These are phyloP conservation scores for Lipophrys pholis DNA, from an alignment of 2,113 vertebrate species.

Conservation along the genomic window DNA sequence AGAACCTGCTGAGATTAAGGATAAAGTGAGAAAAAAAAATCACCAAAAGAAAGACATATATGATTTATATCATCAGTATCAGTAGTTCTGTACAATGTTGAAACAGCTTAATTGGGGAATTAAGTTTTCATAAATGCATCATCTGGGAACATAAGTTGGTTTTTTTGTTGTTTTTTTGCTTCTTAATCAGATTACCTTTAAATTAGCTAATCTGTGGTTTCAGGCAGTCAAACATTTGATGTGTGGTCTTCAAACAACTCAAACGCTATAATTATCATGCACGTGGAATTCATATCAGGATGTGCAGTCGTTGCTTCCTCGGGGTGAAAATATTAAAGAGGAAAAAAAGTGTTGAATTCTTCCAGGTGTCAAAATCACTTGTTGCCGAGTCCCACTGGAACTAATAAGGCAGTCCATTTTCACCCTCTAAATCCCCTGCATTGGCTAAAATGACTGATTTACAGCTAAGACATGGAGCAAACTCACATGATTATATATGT, in stretches of 20 bases:
- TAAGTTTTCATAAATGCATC: neutral
- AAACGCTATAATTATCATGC: conserved; percentile 57
- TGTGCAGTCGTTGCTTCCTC: conserved; percentile 45
- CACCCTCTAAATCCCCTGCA: conserved; percentile 80
- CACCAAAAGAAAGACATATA: too few relatives aligned
- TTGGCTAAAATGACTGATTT: conserved; percentile 83
- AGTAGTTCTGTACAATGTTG: neutral
- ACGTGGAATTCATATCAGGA: conserved; percentile 69
- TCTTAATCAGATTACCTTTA: conserved; percentile 43
- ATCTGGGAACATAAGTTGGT: conserved; percentile 1
- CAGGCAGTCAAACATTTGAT: conserved; percentile 20
- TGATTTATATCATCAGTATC: too few relatives aligned
- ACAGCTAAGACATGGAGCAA: conserved; percentile 76
- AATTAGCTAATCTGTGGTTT: conserved; percentile 29
- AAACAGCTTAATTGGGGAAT: neutral
- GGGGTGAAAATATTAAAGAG: conserved; percentile 64
- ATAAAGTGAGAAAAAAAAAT: too few relatives aligned
- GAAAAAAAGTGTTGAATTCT: conserved; percentile 78
- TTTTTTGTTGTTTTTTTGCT: conserved; percentile 17
- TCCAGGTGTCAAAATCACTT: conserved; percentile 84
- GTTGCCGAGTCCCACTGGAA: conserved; percentile 81
- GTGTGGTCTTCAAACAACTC: conserved; percentile 57
- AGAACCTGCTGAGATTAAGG: too few relatives aligned
- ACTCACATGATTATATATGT: conserved; percentile 77
- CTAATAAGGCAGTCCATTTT: conserved; percentile 85